Evolutionary conservation across 2,888 invertebrate genomes (phyloP), one percentile per base, ranked within the genome.

Genomic region (Nymphalis urticae): DNA sequence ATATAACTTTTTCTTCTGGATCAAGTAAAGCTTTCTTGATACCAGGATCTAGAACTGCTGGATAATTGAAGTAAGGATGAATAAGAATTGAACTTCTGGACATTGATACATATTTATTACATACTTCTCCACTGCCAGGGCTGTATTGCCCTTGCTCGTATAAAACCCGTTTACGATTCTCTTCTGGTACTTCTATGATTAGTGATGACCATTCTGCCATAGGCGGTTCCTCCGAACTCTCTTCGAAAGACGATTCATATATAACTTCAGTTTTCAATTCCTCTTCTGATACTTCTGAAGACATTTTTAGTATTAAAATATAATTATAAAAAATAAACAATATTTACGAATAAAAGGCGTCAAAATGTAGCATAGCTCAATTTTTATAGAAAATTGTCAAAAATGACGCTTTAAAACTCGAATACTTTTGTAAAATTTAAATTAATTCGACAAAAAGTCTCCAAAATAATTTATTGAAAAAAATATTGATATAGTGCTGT

Each of bases 131-230:
- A 66, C 85, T 88, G 0, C 84, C 87, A 4, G 86, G 84, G 6
- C 80, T 69, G 66, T 86, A 88, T 16, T 85, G 72, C 0, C 85
- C 86, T 53, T 82, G 61, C 13, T 76, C 71, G 54, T 75, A 77
- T 17, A 82, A 72, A 5, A 72, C 9, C 42, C 77, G 79, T 73
- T 88, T 87, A 6, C 50, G 47, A 66, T 85, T 86, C 42, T 77
- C 75, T 61, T 81, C 80, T 1, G 77, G 72, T 0, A 68, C 1
- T 13, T 75, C 73, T 2, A 85, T 54, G 4, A 79, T 66, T 2
- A 89, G 72, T 0, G 91, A 90, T 7, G 90, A 82, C 88, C 90
- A 89, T 67, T 90, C 82, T 0, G 84, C 82, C 76, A 81, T 85
- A 0, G 88, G 87, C 21, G 82, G 82, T 0, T 88, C 89, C 58